Evolutionary conservation across 1,140 invertebrate species (phyloP).

Genomic region (Himalopsyche phryganea): DNA sequence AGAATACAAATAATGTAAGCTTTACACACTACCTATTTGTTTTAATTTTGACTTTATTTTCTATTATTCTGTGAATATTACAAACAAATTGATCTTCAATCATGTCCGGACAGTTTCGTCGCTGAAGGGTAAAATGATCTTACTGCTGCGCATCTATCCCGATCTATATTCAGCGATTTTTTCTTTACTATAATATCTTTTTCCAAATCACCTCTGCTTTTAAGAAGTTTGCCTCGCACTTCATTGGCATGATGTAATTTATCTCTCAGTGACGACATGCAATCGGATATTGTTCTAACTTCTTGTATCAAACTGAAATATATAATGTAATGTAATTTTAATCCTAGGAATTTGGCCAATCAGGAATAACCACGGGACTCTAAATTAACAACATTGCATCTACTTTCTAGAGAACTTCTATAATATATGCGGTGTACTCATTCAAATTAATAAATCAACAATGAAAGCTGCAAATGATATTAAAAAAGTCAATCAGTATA

Average conservation of each 20-base stretch:
- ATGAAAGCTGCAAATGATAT: no score
- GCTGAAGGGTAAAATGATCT: slow-evolving; percentile 66
- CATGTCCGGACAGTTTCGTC: slow-evolving; percentile 57
- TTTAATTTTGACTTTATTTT: no score
- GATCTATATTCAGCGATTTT: slow-evolving; percentile 67
- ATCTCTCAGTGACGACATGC: slow-evolving; percentile 57
- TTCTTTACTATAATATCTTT: slow-evolving; percentile 69
- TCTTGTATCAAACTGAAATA: slow-evolving; percentile 63
- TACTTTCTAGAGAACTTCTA: no score
- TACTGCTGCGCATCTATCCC: slow-evolving; percentile 60
- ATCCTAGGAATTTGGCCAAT: not conserved
- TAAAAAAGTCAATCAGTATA: no score
- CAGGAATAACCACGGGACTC: no score
- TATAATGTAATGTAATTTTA: not conserved
- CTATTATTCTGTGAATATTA: no score
- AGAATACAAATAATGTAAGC: no score
- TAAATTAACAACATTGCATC: no score
- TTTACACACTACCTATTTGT: no score
- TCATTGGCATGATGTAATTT: slow-evolving; percentile 60
- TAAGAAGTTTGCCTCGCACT: slow-evolving; percentile 57
- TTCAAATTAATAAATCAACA: no score
- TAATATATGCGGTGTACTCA: no score
- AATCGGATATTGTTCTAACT: slow-evolving; percentile 64
- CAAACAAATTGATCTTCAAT: no score
- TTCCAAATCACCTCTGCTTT: slow-evolving; percentile 60